Evolutionary conservation across 2,113 vertebrate genomes (phyloP), one percentile per base, ranked within the genome.

Genomic region (Alethe diademata): DNA sequence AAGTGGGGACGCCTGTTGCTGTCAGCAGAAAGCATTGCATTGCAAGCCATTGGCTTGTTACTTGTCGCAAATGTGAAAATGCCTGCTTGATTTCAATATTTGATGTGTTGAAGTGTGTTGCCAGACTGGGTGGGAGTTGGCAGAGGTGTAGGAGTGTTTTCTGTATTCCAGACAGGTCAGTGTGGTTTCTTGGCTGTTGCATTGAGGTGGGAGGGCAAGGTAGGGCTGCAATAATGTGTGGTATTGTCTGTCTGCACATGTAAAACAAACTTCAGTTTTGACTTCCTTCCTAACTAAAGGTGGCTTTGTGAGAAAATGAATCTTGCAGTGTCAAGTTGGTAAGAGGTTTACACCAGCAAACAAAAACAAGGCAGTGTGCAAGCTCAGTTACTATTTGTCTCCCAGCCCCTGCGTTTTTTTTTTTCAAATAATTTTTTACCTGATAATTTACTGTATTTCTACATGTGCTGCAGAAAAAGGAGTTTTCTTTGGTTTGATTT

Each of bases 361-460:
- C 23, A 79, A 62, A 71, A 76, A 12, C 14, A 78, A 79, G 14
- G 7, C 23, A 47, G 8, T 36, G 22, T 64, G 43, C 38, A 74
- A 53, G 45, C 33, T 72, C 2, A 5, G 0, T n/a, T 78, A 33
- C 31, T 86, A 10, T 73, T 74, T 58, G 12, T 50, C 4, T 78
- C 12, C 15, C 18, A 4, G 2, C 4, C 11, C 2, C 4, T 2
- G 0, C 24, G 51, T 29, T 2, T 60, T 29, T 2, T 2, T 18
- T 47, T 38, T 43, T 8, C 6, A 69, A 29, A 19, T 12, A 16
- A 9, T 28, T 74, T 65, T 64, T 56, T 9, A 40, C 18, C 10
- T 56, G 8, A 14, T n/a, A 8, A 12, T 71, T 88, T 78, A 15
- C 4, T 56, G 2, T 62, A 19, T 64, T 23, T 56, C 14, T 8